Percentiles rank a stretch among this genome's conserved stretches.
Conservation (phyloP, 2,888 invertebrate species). For the Drosophila nr. perissopoda region DNA sequence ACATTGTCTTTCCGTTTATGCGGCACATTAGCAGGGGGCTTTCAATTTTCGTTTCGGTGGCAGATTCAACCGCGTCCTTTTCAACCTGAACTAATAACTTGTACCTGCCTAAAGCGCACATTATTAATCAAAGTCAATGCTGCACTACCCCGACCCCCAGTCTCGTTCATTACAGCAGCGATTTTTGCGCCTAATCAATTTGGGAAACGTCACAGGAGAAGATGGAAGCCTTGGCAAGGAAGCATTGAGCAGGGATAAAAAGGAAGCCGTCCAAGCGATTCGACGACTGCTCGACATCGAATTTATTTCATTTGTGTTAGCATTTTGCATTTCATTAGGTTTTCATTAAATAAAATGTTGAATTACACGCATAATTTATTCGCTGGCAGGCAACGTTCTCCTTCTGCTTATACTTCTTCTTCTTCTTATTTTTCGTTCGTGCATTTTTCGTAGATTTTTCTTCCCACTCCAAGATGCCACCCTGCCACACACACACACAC, state of each 20-base stretch:
- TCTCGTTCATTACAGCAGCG: constrained; percentile 58
- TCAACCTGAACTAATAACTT: constrained; percentile 63
- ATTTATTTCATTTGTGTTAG: constrained; percentile 81
- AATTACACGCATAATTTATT: constrained; percentile 84
- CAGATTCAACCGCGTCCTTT: constrained; percentile 4
- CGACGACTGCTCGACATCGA: constrained; percentile 62
- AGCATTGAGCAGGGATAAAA: constrained; percentile 17
- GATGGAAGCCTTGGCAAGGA: constrained; percentile 13
- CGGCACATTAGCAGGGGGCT: constrained; percentile 33
- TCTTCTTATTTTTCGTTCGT: constrained; percentile 2
- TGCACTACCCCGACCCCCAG: constrained; percentile 13
- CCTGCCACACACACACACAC: constrained; percentile 14
- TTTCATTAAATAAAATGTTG: constrained; percentile 84
- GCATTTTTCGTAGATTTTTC: constrained; percentile 49
- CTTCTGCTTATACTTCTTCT: background rate
- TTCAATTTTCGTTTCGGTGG: constrained; percentile 9
- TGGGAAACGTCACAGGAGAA: constrained; percentile 71
- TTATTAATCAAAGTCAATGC: constrained; percentile 79
- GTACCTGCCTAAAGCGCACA: constrained; percentile 73
- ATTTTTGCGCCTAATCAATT: constrained; percentile 81
- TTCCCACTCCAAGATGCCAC: constrained; percentile 2
- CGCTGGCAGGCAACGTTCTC: constrained; percentile 56
- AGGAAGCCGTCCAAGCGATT: constrained; percentile 62
- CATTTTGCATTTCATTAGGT: constrained; percentile 83
- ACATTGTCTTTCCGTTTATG: constrained; percentile 46